Conservation (phyloP, 2,797 vertebrate genomes). For the Falco biarmicus region DNA sequence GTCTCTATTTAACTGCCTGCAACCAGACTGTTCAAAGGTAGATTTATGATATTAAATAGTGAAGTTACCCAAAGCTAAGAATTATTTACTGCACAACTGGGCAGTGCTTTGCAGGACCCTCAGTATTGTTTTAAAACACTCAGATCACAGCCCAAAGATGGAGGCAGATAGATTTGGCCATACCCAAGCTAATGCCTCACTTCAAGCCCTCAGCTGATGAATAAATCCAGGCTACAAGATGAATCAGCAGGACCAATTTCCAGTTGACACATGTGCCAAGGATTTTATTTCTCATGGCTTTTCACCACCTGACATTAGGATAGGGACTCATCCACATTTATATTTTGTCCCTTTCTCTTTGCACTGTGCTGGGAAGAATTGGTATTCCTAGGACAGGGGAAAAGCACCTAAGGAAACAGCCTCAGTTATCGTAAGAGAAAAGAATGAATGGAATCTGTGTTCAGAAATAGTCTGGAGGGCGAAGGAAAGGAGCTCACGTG, state of each 20-base stretch:
- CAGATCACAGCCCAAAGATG: not conserved
- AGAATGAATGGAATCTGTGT: not conserved
- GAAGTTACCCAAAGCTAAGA: not conserved
- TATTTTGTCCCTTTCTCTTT: not conserved
- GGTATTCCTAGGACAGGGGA: not conserved
- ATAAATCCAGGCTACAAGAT: not conserved
- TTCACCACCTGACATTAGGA: not conserved
- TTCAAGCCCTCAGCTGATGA: not conserved
- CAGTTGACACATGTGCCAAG: not conserved
- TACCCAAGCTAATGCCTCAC: not conserved
- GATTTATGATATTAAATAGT: not conserved
- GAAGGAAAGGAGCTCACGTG: not conserved
- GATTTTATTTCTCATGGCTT: not conserved
- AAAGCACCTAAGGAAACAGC: constrained; percentile 3
- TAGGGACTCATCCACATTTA: not conserved
- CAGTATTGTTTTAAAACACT: not conserved
- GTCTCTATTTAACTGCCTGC: not conserved
- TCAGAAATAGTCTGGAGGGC: not conserved
- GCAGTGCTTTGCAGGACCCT: not conserved
- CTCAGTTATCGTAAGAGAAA: not conserved
- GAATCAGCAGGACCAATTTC: not conserved
- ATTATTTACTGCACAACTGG: not conserved
- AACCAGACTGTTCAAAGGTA: not conserved
- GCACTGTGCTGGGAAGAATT: not conserved
- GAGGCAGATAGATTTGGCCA: not conserved